Evolutionary conservation across 2,888 invertebrate genomes (phyloP), one percentile per base, ranked within the genome.

Genomic region (Galerucella calmariensis): DNA sequence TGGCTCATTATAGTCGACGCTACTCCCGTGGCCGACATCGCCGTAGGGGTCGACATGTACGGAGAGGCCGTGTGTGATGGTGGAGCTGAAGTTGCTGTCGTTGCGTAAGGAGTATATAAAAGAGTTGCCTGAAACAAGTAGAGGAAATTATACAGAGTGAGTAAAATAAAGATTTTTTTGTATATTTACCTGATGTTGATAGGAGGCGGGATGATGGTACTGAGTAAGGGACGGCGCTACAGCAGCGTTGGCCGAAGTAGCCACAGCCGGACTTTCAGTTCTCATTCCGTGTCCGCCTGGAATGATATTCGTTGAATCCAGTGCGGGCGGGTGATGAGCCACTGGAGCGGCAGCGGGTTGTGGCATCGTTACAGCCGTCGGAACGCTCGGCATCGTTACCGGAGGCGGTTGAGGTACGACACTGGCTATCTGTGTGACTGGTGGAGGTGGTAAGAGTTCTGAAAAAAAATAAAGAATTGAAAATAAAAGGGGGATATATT

Each of bases 21-120:
- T n/a, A 71, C 65, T 41, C 56, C 69, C 14, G 73, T 61, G 9
- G 56, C 69, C 16, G 75, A 63, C 20, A 51, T 41, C 11, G 69
- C 70, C 46, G 67, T 69, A 3, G 72, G 72, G 14, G 72, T 67
- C 53, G 73, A 62, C 56, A 73, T 67, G 67, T 73, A 53, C 66
- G 77, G 69, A 14, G 94, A 87, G 93, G 93, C 74, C 91, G 90
- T 82, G 92, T 90, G 75, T 88, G 68, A 71, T 85, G 73, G 75
- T 67, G 74, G 79, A 27, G 73, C 73, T 3, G 94, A 93, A 83
- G 93, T 93, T 2, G 80, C 77, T 11, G 87, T 94, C 87, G 92
- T 90, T 74, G 94, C 93, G 84, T 94, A 95, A 0, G 95, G 95
- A 14, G 95, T 92, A 85, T 95, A 95, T 77, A 95, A 89, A 56